These are phyloP conservation scores for Syndactyla subalaris DNA, from an alignment of 2,797 vertebrate genomes.

Conservation along the genomic window DNA sequence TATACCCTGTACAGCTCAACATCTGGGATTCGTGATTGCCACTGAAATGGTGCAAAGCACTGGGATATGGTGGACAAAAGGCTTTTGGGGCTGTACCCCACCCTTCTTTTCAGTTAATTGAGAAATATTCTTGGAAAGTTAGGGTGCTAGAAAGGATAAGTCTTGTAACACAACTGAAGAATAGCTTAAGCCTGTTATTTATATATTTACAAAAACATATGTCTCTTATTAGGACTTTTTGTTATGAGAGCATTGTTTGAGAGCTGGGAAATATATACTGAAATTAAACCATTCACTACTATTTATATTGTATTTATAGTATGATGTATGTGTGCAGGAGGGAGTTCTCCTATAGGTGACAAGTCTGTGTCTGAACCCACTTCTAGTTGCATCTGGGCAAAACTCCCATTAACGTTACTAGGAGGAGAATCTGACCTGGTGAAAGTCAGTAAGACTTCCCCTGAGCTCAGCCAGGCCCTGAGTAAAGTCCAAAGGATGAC, in stretches of 20 bases:
- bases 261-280: neutral
- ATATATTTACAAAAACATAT: slow-evolving; percentile 27
- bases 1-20: neutral
- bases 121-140: slow-evolving; percentile 6
- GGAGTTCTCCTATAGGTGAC: neutral
- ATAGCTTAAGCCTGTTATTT: slow-evolving; percentile 14
- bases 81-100: neutral
- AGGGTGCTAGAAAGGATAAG: neutral
- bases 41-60: neutral
- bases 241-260: neutral
- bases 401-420: neutral
- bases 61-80: slow-evolving; percentile 1
- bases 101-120: neutral
- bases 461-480: neutral
- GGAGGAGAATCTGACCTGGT: neutral
- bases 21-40: slow-evolving; percentile 5
- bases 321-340: neutral
- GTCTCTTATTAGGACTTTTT: slow-evolving; percentile 29
- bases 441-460: neutral
- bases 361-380: neutral
- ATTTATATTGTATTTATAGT: neutral
- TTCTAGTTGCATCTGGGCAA: neutral
- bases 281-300: slow-evolving; percentile 23
- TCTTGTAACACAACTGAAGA: neutral
- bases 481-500: neutral